Percentiles rank a stretch among this genome's conserved stretches.
Conservation (phyloP, 2,888 invertebrate species). For the Amphimallon solstitiale region DNA sequence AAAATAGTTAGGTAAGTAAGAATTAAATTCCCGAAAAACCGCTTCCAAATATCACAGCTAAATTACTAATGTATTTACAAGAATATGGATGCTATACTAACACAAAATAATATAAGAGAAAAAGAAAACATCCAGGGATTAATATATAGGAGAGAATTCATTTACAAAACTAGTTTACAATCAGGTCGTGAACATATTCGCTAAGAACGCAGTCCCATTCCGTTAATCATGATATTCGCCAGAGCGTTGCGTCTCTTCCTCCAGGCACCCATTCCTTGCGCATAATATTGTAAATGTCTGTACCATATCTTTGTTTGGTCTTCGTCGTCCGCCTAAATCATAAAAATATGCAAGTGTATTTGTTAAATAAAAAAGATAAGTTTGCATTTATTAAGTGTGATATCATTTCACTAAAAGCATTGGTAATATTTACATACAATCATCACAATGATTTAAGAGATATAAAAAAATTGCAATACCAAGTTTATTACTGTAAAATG, state of each 20-base stretch:
- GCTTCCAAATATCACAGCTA: slow-evolving; percentile 64
- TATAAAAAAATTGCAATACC: too few relatives aligned
- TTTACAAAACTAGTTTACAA: slow-evolving; percentile 40
- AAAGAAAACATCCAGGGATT: background rate
- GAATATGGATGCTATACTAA: slow-evolving; percentile 19
- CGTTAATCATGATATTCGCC: slow-evolving; percentile 97
- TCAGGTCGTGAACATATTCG: slow-evolving; percentile 35
- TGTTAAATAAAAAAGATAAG: slow-evolving; percentile 1
- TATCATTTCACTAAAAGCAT: too few relatives aligned
- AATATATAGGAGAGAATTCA: slow-evolving; percentile 29
- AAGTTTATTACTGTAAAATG: too few relatives aligned
- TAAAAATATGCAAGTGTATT: slow-evolving; percentile 33
- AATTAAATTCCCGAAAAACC: slow-evolving; percentile 49
- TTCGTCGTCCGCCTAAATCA: slow-evolving; percentile 86
- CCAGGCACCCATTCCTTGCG: slow-evolving; percentile 93
- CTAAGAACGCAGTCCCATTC: slow-evolving; percentile 68
- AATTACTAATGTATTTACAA: slow-evolving; percentile 61
- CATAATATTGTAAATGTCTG: slow-evolving; percentile 88
- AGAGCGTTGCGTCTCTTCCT: slow-evolving; percentile 89
- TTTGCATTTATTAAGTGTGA: too few relatives aligned
- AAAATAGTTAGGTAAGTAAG: slow-evolving; percentile 25
- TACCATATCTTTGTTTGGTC: slow-evolving; percentile 90
- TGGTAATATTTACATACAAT: too few relatives aligned
- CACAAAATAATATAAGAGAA: slow-evolving; percentile 10
- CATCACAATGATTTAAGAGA: too few relatives aligned